A percentile compares a stretch with the other conserved stretches of the same genome.
Evolutionary conservation across 2,888 invertebrate species (phyloP).

Genomic region (Andrena marginata): DNA sequence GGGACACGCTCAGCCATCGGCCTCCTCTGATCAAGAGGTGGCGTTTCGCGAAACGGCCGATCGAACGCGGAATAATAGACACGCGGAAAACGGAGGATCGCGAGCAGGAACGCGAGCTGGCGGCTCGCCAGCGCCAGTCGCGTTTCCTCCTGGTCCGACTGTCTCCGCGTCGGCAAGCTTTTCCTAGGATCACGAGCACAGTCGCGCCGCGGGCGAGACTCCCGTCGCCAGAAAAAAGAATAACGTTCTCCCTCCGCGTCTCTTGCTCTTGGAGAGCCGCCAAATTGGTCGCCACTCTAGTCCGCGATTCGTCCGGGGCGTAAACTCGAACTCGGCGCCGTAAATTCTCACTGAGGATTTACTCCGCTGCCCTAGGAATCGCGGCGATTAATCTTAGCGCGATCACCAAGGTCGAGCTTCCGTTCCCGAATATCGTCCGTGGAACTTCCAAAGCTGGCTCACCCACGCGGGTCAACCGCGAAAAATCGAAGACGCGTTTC

Average conservation of each 20-base stretch:
- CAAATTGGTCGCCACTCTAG: constrained; percentile 51
- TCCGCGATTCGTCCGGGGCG: background rate
- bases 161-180: background rate
- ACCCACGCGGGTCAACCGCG: background rate
- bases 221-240: background rate
- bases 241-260: background rate
- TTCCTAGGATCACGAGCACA: background rate
- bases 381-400: background rate
- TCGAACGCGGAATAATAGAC: background rate
- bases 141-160: background rate
- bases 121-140: constrained; percentile 14
- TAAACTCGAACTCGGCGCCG: background rate
- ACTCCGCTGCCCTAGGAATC: background rate
- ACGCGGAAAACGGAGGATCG: constrained; percentile 1
- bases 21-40: background rate
- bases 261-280: constrained; percentile 36
- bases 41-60: background rate
- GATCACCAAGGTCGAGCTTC: background rate
- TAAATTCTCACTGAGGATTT: background rate
- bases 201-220: constrained; percentile 9
- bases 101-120: constrained; percentile 25
- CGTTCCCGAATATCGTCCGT: background rate
- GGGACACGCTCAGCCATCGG: background rate
- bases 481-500: background rate
- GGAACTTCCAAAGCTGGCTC: background rate